These are phyloP conservation scores for Oeneis ivallda DNA, from an alignment of 2,888 invertebrate species.

Conservation along the genomic window DNA sequence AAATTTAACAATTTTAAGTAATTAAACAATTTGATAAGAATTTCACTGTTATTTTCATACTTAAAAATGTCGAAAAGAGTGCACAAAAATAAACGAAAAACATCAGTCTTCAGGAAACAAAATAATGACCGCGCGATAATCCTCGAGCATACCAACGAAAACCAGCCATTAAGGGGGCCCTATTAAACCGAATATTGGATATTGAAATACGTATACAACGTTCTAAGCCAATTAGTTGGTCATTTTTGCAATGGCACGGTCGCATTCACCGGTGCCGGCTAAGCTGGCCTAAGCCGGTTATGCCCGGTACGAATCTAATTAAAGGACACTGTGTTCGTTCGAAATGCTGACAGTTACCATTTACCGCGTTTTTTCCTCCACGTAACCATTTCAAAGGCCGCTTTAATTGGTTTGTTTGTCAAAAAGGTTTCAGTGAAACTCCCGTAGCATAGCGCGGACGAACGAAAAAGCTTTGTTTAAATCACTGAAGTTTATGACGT, in stretches of 20 bases:
- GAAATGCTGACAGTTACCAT: slow-evolving; percentile 75
- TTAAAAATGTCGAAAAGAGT: neutral
- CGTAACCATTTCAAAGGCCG: slow-evolving; percentile 58
- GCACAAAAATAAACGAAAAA: neutral
- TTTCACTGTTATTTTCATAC: too few relatives aligned
- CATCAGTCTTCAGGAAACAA: slow-evolving; percentile 26
- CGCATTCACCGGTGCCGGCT: slow-evolving; percentile 64
- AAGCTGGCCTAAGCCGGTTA: slow-evolving; percentile 79
- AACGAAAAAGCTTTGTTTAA: slow-evolving; percentile 19
- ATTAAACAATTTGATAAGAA: too few relatives aligned
- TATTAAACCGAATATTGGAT: slow-evolving; percentile 71
- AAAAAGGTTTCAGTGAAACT: slow-evolving; percentile 39
- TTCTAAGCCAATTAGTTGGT: slow-evolving; percentile 80
- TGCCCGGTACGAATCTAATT: slow-evolving; percentile 78
- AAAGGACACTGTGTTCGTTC: slow-evolving; percentile 73
- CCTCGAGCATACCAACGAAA: slow-evolving; percentile 44
- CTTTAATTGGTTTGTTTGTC: slow-evolving; percentile 67
- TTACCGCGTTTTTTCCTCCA: slow-evolving; percentile 61
- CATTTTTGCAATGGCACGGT: slow-evolving; percentile 75
- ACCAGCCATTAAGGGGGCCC: slow-evolving; percentile 58
- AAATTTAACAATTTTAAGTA: too few relatives aligned
- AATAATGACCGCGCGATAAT: slow-evolving; percentile 41
- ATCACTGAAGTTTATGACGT: slow-evolving; percentile 42
- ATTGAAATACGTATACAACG: slow-evolving; percentile 71
- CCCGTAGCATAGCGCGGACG: slow-evolving; percentile 30